Evolutionary conservation across 2,888 invertebrate species (phyloP), one percentile per base, ranked within the genome.

Genomic region (Parnassius orleans): DNA sequence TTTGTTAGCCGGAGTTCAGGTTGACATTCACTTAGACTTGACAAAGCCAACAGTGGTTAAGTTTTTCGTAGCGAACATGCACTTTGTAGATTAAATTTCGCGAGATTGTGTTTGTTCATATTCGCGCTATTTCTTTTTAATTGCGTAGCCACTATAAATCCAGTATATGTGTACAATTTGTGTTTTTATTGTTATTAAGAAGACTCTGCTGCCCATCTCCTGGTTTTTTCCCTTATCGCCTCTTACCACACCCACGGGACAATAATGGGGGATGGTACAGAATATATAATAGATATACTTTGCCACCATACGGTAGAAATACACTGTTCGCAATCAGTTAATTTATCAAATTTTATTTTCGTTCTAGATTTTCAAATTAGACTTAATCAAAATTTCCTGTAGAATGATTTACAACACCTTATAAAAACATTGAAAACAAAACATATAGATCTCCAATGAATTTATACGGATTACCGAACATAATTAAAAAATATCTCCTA

Each of bases 1-100:
- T 56, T 56, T 53, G 42, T 46, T 57, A 53, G 41, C 51, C 15
- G 15, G 33, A 51, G 24, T 56, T 56, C 54, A 54, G 54, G 54
- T 60, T 54, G 43, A 54, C 50, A 14, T 60, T 54, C 54, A 42
- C 54, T 60, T 60, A 44, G 54, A 60, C 48, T 60, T 24, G 50
- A 46, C 52, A 57, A 57, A 57, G 24, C 50, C n/a, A n/a, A 51
- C 51, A 51, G 51, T 43, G 57, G 15, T 57, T 33, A 44, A 58
- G 52, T 33, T 59, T 59, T 53, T 15, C 43, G 14, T 24, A 33
- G 42, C 10, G 47, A 50, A 43, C 54, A 10, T 59, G 59, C 46
- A 44, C 46, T 48, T 56, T 54, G 60, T 54, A 42, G 42, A 60
- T 60, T 50, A 10, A 60, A 48, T 60, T 60, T 42, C 0, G n/a